A percentile compares a stretch with the other conserved stretches of the same genome.
phyloP scores from a whole-genome alignment of 2,113 vertebrate genomes.

The Gadus macrocephalus region DNA sequence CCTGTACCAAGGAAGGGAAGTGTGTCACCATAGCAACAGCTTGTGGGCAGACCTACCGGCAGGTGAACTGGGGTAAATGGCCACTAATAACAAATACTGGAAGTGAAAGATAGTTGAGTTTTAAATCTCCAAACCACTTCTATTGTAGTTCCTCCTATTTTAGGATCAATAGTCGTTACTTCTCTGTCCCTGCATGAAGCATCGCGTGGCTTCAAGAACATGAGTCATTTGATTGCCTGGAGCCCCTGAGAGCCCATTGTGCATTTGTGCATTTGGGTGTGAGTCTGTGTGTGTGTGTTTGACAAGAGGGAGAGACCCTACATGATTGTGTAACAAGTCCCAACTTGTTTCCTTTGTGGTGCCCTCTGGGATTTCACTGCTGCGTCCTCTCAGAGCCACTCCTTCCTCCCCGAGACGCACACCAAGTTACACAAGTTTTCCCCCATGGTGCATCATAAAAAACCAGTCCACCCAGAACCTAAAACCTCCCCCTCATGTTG shows the following conservation, averaged over 20 bases:
- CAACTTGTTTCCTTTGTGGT: slow-evolving; percentile 3
- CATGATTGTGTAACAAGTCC: slow-evolving; percentile 12
- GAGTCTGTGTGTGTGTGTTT: not conserved
- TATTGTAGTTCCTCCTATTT: not conserved
- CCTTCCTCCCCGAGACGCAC: too few relatives aligned
- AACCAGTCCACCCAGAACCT: too few relatives aligned
- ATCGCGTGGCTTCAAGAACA: not conserved
- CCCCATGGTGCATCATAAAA: too few relatives aligned
- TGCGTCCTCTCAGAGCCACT: too few relatives aligned
- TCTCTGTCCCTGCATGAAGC: not conserved
- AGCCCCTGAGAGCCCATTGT: not conserved
- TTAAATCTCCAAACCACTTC: slow-evolving; percentile 18
- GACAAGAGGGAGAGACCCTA: not conserved
- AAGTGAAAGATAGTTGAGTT: not conserved
- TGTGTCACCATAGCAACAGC: too few relatives aligned
- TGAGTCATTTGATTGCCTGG: not conserved
- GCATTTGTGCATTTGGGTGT: not conserved
- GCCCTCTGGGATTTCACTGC: not conserved
- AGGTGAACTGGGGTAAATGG: too few relatives aligned
- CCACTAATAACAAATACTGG: too few relatives aligned
- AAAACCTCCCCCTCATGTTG: too few relatives aligned
- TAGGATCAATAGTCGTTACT: too few relatives aligned
- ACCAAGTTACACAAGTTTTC: too few relatives aligned
- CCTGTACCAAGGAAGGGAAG: too few relatives aligned
- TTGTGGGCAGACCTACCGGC: too few relatives aligned